Evolutionary conservation across 2,888 invertebrate species (phyloP).

Genomic region (Dryocosmus kuriphilus): DNA sequence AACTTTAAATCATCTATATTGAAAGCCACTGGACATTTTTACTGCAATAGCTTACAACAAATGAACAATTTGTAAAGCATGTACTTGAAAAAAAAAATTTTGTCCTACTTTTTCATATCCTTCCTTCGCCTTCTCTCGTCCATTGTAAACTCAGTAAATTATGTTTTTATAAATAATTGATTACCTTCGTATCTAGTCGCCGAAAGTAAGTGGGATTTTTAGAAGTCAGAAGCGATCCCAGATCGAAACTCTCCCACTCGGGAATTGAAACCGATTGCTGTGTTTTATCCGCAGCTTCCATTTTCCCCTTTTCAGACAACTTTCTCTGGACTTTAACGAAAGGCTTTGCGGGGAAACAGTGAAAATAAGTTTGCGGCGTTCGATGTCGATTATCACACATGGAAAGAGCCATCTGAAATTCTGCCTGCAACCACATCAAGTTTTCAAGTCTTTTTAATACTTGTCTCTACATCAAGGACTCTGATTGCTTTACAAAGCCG

Average conservation of each 20-base stretch:
- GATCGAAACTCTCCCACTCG: slow-evolving; percentile 69
- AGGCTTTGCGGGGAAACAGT: slow-evolving; percentile 68
- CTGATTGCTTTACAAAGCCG: slow-evolving; percentile 84
- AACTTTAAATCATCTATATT: too few species aligned
- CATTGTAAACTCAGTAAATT: too few species aligned
- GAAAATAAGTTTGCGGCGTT: slow-evolving; percentile 72
- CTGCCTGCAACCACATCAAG: slow-evolving; percentile 71
- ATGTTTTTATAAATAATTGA: background rate
- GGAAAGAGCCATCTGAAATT: slow-evolving; percentile 64
- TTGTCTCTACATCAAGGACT: slow-evolving; percentile 80
- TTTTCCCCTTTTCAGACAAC: slow-evolving; percentile 65
- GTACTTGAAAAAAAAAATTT: too few species aligned
- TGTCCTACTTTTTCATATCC: too few species aligned
- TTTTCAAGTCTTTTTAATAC: slow-evolving; percentile 71
- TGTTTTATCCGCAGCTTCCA: slow-evolving; percentile 53
- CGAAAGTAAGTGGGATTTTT: slow-evolving; percentile 74
- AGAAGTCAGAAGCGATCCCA: slow-evolving; percentile 68
- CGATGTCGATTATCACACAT: slow-evolving; percentile 68
- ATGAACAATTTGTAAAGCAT: too few species aligned
- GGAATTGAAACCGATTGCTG: slow-evolving; percentile 54
- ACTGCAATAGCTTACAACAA: too few species aligned
- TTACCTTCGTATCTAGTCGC: slow-evolving; percentile 71
- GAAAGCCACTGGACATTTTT: too few species aligned
- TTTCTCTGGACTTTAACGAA: slow-evolving; percentile 76
- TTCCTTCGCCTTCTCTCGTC: too few species aligned